Conservation (phyloP, 2,113 vertebrate species). For the Buteo buteo region DNA sequence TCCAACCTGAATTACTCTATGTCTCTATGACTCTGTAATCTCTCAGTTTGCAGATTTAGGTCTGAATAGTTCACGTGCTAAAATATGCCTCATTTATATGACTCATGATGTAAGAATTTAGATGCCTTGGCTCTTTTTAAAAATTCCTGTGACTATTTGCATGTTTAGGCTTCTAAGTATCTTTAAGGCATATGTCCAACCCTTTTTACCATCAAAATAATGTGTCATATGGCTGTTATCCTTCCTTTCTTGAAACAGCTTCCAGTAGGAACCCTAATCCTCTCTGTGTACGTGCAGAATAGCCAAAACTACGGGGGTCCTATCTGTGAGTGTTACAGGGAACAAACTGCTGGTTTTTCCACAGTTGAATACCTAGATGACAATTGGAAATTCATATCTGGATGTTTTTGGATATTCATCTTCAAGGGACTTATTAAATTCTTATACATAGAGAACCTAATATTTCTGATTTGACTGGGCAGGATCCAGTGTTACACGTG, state of each 20-base stretch:
- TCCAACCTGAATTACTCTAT: background rate
- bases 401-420: background rate
- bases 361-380: background rate
- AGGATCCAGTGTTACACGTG: background rate
- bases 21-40: background rate
- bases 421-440: background rate
- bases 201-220: background rate
- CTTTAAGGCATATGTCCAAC: background rate
- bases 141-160: background rate
- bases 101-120: background rate
- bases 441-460: background rate
- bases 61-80: background rate
- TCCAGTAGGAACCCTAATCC: background rate
- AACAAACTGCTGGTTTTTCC: fast-evolving
- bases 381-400: background rate
- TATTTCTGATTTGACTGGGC: background rate
- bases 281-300: background rate
- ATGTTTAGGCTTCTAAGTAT: background rate
- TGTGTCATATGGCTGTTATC: background rate
- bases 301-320: background rate
- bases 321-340: background rate
- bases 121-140: background rate
- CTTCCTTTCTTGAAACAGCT: background rate
- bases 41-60: background rate
- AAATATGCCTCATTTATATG: background rate